Conservation (phyloP, 1,140 invertebrate genomes). For the Coptotermes formosanus region DNA sequence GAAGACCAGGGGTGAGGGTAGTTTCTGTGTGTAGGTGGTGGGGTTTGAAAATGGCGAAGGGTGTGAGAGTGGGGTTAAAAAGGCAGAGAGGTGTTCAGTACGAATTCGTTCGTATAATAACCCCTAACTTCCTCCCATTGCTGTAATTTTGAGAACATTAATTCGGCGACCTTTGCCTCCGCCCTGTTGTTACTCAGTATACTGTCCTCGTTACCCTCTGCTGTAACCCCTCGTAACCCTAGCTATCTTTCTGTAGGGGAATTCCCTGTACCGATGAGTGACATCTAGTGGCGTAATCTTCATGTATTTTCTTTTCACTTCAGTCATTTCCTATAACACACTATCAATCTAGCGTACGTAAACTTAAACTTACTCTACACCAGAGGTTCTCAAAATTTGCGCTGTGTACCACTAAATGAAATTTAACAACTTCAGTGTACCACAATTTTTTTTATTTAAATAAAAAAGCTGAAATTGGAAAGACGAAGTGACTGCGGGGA, state of each 20-base stretch:
- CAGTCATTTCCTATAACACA: not conserved
- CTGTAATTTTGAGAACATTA: conserved; percentile 19
- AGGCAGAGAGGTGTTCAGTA: not conserved
- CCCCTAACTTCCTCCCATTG: conserved; percentile 9
- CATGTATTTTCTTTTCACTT: not conserved
- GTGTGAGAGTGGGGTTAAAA: not conserved
- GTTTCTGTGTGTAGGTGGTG: not conserved
- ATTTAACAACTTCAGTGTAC: too few relatives aligned
- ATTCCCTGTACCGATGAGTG: not conserved
- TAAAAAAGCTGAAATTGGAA: too few relatives aligned
- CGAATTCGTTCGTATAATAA: conserved; percentile 19
- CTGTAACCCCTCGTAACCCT: not conserved
- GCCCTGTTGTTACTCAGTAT: not conserved
- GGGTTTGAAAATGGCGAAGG: not conserved
- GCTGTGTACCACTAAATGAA: too few relatives aligned
- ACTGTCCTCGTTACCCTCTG: not conserved
- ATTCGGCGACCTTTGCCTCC: conserved; percentile 13
- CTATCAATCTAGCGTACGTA: too few relatives aligned
- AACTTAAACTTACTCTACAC: too few relatives aligned
- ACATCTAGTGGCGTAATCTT: not conserved
- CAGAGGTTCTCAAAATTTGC: too few relatives aligned
- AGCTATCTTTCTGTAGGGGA: not conserved
- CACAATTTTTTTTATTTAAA: too few relatives aligned
- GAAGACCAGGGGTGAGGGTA: not conserved
- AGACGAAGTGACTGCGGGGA: too few relatives aligned